A percentile compares a stretch with the other conserved stretches of the same genome.
Evolutionary conservation across 2,888 invertebrate genomes (phyloP).

Genomic region (Acheta domesticus): DNA sequence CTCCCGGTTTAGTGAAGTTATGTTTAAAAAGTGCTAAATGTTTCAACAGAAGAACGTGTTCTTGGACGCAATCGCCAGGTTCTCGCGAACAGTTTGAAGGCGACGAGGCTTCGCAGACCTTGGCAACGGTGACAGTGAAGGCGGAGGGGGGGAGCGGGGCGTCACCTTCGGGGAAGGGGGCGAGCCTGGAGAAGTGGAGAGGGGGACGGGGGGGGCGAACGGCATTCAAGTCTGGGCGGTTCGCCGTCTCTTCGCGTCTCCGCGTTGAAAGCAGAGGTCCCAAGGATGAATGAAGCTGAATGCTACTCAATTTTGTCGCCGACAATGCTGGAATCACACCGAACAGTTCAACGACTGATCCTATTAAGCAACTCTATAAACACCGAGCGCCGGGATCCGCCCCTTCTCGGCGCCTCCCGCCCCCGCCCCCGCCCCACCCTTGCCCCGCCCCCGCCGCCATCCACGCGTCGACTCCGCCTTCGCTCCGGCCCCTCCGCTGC

Average conservation of each 20-base stretch:
- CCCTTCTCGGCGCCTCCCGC: conserved; percentile 11
- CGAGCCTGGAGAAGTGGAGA: neutral
- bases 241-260: conserved; percentile 26
- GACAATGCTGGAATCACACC: conserved; percentile 40
- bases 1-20: too few species aligned
- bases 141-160: neutral
- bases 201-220: conserved; percentile 24
- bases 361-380: conserved; percentile 39
- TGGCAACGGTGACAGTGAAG: neutral
- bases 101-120: too few species aligned
- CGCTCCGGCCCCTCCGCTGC: neutral
- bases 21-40: too few species aligned
- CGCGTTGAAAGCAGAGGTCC: conserved; percentile 36
- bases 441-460: neutral
- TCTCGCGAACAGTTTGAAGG: too few species aligned
- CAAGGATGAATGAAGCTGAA: conserved; percentile 39
- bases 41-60: too few species aligned
- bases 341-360: conserved; percentile 40
- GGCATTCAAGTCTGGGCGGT: neutral
- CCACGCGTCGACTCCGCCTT: neutral
- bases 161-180: neutral
- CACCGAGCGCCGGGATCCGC: conserved; percentile 28
- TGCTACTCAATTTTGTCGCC: conserved; percentile 39
- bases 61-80: too few species aligned
- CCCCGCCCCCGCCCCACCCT: conserved; percentile 21